phyloP scores from a whole-genome alignment of 2,888 invertebrate genomes.

The Andrena hattorfiana region DNA sequence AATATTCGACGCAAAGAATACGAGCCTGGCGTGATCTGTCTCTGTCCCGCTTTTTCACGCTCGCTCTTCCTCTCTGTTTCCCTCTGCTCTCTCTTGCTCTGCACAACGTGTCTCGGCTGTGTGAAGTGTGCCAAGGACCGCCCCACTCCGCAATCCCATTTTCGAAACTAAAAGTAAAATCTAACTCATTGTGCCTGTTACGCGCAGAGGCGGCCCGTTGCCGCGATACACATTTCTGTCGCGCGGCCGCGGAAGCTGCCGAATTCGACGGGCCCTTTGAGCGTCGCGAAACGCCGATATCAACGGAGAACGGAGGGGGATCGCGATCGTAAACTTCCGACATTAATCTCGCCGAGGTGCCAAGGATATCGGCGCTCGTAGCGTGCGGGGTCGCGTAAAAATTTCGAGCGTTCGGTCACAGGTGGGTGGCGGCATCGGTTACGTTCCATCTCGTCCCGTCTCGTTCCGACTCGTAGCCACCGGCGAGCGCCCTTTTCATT shows the following conservation, averaged over 20 bases:
- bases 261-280: conserved; percentile 32
- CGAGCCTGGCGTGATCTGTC: conserved; percentile 48
- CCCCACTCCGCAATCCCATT: conserved; percentile 82
- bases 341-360: conserved; percentile 2
- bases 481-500: not conserved
- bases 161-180: conserved; percentile 85
- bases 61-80: conserved; percentile 29
- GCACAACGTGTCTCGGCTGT: conserved; percentile 77
- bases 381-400: not conserved
- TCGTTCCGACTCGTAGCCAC: not conserved
- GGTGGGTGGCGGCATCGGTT: conserved; percentile 19
- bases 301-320: not conserved
- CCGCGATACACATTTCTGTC: conserved; percentile 79
- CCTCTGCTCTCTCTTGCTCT: conserved; percentile 35
- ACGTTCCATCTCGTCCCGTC: not conserved
- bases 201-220: conserved; percentile 70
- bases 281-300: not conserved
- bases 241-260: conserved; percentile 34
- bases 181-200: conserved; percentile 83
- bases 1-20: conserved; percentile 69
- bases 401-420: conserved; percentile 12
- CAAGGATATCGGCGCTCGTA: not conserved
- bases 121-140: conserved; percentile 84
- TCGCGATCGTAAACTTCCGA: conserved; percentile 15
- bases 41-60: conserved; percentile 27